phyloP scores from a whole-genome alignment of 2,113 vertebrate genomes.

The Pelecanoides urinatrix region DNA sequence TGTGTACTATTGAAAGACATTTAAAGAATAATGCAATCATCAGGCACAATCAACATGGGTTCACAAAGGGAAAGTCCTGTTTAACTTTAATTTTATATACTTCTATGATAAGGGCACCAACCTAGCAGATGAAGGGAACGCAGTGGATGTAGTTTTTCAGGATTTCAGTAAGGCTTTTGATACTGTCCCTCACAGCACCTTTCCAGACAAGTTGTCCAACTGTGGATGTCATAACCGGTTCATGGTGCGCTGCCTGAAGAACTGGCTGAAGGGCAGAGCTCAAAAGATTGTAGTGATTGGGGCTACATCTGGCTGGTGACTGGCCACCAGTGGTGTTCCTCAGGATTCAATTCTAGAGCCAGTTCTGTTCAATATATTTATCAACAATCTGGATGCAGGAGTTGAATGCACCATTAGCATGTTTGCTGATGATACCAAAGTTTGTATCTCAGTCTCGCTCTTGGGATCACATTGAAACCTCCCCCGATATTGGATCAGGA shows the following conservation, averaged over 20 bases:
- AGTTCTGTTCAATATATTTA: neutral
- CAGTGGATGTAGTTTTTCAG: neutral
- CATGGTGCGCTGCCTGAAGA: neutral
- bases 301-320: neutral
- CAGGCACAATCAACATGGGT: neutral
- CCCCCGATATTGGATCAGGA: no score
- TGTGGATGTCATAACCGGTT: neutral
- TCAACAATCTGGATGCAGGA: neutral
- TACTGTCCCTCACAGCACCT: neutral
- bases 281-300: neutral
- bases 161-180: neutral
- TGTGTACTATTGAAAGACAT: neutral
- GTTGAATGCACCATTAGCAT: neutral
- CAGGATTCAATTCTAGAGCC: neutral
- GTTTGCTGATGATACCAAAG: neutral
- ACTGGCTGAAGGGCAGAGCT: neutral
- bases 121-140: neutral
- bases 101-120: neutral
- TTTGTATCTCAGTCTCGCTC: no score
- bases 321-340: neutral
- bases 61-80: neutral
- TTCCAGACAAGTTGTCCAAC: neutral
- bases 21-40: neutral
- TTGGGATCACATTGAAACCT: no score
- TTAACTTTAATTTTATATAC: neutral